A percentile compares a stretch with the other conserved stretches of the same genome.
Evolutionary conservation across 2,797 vertebrate species (phyloP).

Genomic region (Chromis chromis): DNA sequence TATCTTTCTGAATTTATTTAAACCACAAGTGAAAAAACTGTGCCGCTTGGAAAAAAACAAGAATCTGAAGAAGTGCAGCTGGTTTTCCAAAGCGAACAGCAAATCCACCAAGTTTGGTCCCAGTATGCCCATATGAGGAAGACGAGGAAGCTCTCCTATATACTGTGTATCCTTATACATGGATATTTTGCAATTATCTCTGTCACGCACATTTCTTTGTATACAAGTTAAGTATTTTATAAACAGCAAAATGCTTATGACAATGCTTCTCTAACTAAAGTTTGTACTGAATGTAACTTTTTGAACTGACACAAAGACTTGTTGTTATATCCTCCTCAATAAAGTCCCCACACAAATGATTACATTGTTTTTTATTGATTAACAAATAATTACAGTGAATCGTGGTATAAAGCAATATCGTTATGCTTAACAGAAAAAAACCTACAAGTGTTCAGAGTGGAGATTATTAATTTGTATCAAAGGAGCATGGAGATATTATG

Average conservation of each 20-base stretch:
- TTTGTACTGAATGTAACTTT: conserved; percentile 10
- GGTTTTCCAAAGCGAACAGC: background rate
- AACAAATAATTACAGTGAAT: conserved; percentile 12
- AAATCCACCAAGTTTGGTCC: background rate
- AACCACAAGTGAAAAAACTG: conserved; percentile 14
- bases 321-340: conserved; percentile 28
- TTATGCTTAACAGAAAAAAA: background rate
- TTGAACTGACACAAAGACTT: background rate
- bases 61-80: conserved; percentile 14
- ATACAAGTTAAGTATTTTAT: background rate
- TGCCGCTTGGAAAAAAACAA: background rate
- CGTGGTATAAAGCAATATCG: background rate
- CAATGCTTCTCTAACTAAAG: background rate
- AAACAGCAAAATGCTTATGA: background rate
- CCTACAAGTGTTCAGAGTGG: background rate
- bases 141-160: background rate
- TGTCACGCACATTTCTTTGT: conserved; percentile 16
- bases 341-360: conserved; percentile 25
- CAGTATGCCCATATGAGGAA: conserved; percentile 60
- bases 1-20: conserved; percentile 5
- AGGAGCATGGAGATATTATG: background rate
- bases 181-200: background rate
- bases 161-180: background rate
- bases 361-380: conserved; percentile 45
- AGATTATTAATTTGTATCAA: background rate